Base-by-base conservation (phyloP, 2,888 invertebrate genomes). In the Cosmia trapezina region DNA sequence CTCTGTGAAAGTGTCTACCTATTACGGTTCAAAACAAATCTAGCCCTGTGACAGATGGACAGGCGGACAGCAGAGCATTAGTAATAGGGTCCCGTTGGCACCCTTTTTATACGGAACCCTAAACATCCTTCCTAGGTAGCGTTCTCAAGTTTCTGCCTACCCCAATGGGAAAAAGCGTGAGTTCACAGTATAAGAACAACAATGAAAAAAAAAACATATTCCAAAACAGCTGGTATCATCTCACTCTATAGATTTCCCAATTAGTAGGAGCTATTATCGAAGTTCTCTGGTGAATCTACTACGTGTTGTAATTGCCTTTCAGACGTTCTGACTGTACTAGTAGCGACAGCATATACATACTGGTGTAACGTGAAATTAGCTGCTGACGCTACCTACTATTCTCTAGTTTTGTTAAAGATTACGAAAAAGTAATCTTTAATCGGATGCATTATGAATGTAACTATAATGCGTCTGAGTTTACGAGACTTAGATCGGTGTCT, bases 291-390 rank as follows among this genome's bases (percentile, higher is more conserved):
- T 73, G 87, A 79, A 83, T 84, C 88, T 85, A 71, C 87, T 87
- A 83, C 88, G 88, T 89, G 89, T 82, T 89, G 90, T 93, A 91
- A 93, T 92, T 93, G 90, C 91, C 89, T 92, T 90, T 88, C 88
- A 90, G 90, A 84, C 84, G 80, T 81, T 79, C 86, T 84, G 86
- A 87, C 84, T 84, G 33, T 51, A 76, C 67, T 60, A 37, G 53
- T 71, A 72, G 47, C 17, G 73, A 56, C 33, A 41, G 62, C 69
- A 66, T 68, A 74, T 61, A 64, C 37, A 64, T 53, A 56, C 62
- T 57, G 11, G 37, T 65, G 19, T 63, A 57, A 59, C 14, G 17
- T n/a, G 0, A 5, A 63, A 70, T 67, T 61, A 70, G 69, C 47
- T 73, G 53, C 43, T 67, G 51, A 67, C 47, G 47, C 19, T 56